These are phyloP conservation scores for Charaxes varanes DNA, from an alignment of 1,140 invertebrate genomes.

Conservation along the genomic window DNA sequence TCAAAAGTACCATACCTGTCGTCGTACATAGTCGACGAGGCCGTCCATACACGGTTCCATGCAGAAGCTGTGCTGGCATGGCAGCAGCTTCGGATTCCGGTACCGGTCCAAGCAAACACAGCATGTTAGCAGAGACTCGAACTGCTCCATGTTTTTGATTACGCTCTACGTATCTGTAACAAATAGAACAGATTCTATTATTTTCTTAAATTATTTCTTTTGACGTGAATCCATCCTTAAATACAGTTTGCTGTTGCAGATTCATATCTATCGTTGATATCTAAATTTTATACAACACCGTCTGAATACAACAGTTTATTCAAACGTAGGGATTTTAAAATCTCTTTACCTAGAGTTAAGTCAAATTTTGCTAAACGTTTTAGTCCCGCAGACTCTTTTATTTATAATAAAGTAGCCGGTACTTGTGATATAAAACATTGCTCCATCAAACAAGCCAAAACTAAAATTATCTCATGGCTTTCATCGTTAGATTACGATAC, in stretches of 20 bases:
- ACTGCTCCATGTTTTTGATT: constrained; percentile 88
- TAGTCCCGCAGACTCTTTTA: too few species aligned
- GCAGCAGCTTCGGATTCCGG: constrained; percentile 96
- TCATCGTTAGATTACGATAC: too few species aligned
- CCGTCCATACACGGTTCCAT: constrained; percentile 98
- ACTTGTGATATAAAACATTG: too few species aligned
- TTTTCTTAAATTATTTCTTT: neutral
- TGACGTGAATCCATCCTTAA: too few species aligned
- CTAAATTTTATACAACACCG: too few species aligned
- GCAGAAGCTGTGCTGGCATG: constrained; percentile 99
- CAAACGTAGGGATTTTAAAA: too few species aligned
- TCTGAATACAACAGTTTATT: too few species aligned
- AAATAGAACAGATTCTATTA: constrained; percentile 9
- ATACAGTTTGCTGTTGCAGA: neutral
- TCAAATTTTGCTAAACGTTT: too few species aligned
- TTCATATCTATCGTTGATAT: neutral
- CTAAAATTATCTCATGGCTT: too few species aligned
- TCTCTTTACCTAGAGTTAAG: too few species aligned
- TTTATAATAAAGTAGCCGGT: too few species aligned
- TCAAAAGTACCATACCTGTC: constrained; percentile 79
- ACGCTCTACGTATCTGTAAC: constrained; percentile 51
- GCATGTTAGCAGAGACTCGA: constrained; percentile 98
- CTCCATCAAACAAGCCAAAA: too few species aligned
- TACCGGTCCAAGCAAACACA: constrained; percentile 98
- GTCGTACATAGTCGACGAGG: constrained; percentile 93